Evolutionary conservation across 2,797 vertebrate genomes (phyloP), one percentile per base, ranked within the genome.

Genomic region (Ptychobarbus kaznakovi): DNA sequence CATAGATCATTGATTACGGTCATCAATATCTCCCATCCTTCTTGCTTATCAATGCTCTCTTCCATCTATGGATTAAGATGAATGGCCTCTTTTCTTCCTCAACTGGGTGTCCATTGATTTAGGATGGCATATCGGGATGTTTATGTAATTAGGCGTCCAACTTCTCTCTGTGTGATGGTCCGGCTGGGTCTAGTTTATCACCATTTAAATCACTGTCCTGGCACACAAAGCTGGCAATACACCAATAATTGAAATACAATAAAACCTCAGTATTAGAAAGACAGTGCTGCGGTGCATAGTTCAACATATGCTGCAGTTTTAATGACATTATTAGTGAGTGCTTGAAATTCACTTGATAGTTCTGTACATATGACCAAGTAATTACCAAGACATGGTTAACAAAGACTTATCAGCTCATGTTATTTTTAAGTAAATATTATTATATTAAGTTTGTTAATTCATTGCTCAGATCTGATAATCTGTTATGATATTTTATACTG

Each of bases 1-100:
- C 92, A 94, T 94, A 93, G 93, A 95, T 95, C 93, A 94, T 92
- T 91, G 93, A 91, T 90, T 77, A 86, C 86, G 38, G 22, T 92
- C 92, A 92, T 95, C 94, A 94, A 89, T 87, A 73, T 86, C 87
- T 89, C 82, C 88, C 79, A 73, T 83, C 81, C 82, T 80, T 72
- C 87, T 81, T 87, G 73, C 91, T 89, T 86, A 89, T 89, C 88
- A 90, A 87, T 81, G 84, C 58, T 58, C 69, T 77, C 76, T 65
- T 79, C 81, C 82, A 70, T 75, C 76, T 84, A 69, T 82, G 82
- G 84, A 89, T 79, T 82, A 87, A 86, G 80, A 89, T 90, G 65
- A 89, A 89, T 90, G 90, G 90, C 88, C 90, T 88, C 92, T 92
- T 90, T 91, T 89, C 86, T 72, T 89, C 90, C 80, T 91, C 90